Base-by-base conservation (phyloP, 2,888 invertebrate species). In the Xanthia togata region DNA sequence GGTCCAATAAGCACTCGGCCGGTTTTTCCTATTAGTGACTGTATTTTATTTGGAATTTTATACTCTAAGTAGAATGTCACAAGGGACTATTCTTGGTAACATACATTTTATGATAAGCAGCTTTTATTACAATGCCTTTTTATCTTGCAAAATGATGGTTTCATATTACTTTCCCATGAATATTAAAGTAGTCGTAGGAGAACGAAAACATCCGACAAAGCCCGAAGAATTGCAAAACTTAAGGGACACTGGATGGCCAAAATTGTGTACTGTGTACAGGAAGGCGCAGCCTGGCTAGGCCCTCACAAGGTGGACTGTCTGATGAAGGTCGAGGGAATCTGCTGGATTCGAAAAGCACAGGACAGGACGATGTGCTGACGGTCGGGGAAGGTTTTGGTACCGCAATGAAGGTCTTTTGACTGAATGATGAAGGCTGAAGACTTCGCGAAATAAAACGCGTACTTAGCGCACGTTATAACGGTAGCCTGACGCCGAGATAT, bases 161-260 rank as follows among this genome's bases (percentile, higher is more conserved):
- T 80, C n/a, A 50, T 57, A 65, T 80, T 70, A 55, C 72, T 26
- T 70, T 64, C 3, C 60, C 12, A 55, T 65, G 59, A 83, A 83
- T 79, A 70, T 65, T 65, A 23, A 60, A 79, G 47, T 79, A 44
- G 35, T 67, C 20, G 8, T 23, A 41, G 3, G 38, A 38, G 26
- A 31, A n/a, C 12, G 0, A 11, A 38, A 12, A 8, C 12, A 5
- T 41, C n/a, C 17, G 5, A 60, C 5, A 17, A 9, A 41, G 31
- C 2, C 17, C 0, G 31, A 55, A 57, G 2, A 26, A 47, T n/a
- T 12, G 4, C 4, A 11, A 26, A 17, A 53, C 2, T 65, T 26
- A 50, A 44, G 17, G 8, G 20, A 17, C 17, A 47, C 4, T 9
- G 4, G n/a, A n/a, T 31, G 17, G 2, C 4, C 5, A 8, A 31